These are phyloP conservation scores for Corapipo altera DNA, from an alignment of 2,113 vertebrate species.

Conservation along the genomic window DNA sequence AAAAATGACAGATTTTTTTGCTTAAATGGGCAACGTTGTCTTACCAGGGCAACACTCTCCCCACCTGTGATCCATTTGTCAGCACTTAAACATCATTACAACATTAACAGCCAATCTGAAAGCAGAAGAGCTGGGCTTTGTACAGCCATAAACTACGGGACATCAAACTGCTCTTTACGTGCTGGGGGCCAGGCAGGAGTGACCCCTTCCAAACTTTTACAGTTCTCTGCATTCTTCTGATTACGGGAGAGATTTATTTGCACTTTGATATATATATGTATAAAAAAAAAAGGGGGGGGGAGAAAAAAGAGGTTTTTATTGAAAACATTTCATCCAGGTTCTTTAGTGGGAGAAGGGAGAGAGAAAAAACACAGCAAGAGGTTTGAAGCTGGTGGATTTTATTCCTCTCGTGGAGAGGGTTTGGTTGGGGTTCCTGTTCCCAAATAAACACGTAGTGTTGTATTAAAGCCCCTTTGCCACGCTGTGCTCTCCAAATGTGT, in stretches of 20 bases:
- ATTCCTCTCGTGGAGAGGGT: background rate
- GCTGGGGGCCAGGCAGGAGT: slow-evolving; percentile 1
- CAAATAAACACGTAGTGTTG: background rate
- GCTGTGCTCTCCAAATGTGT: background rate
- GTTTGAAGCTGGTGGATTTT: background rate
- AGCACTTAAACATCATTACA: slow-evolving; percentile 53
- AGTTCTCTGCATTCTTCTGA: slow-evolving; percentile 65
- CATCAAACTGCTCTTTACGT: slow-evolving; percentile 36
- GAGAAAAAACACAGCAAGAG: background rate
- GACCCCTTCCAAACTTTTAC: slow-evolving; percentile 49
- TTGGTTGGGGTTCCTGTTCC: background rate
- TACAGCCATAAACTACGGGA: slow-evolving; percentile 42
- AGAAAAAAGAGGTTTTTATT: background rate
- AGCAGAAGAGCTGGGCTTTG: slow-evolving; percentile 22
- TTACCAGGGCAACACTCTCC: background rate
- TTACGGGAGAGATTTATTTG: slow-evolving; percentile 58
- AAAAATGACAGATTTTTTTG: background rate
- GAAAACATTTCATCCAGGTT: background rate
- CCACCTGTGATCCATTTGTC: slow-evolving; percentile 49
- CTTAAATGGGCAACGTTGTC: background rate
- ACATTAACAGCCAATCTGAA: slow-evolving; percentile 33
- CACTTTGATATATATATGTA: slow-evolving; percentile 36
- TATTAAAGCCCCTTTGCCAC: background rate
- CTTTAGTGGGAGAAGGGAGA: background rate
- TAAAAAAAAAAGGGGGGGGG: background rate